phyloP scores from a whole-genome alignment of 2,888 invertebrate genomes.

The Bugula neritina region DNA sequence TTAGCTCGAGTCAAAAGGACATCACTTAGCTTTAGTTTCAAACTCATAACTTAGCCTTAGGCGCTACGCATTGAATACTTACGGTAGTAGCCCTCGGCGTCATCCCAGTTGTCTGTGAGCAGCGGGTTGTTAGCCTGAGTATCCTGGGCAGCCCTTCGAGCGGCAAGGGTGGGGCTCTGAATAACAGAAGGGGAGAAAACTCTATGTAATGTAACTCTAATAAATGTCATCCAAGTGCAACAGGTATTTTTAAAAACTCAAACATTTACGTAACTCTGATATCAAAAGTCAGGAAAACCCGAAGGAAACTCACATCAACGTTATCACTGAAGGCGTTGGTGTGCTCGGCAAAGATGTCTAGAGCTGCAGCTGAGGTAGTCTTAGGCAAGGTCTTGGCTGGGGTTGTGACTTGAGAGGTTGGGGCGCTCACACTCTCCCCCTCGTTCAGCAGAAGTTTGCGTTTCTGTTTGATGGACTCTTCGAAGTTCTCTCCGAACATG shows the following conservation, averaged over 20 bases:
- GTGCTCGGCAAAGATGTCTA: slow-evolving; percentile 66
- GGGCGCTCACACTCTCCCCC: background rate
- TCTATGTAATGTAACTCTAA: too few relatives aligned
- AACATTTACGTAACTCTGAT: too few relatives aligned
- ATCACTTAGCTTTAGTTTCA: too few relatives aligned
- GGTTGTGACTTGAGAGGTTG: background rate
- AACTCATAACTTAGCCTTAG: too few relatives aligned
- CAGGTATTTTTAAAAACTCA: too few relatives aligned
- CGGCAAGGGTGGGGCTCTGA: slow-evolving; percentile 42
- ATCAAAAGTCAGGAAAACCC: too few relatives aligned
- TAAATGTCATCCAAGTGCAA: too few relatives aligned
- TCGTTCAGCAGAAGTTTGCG: slow-evolving; percentile 30
- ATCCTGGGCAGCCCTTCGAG: slow-evolving; percentile 57
- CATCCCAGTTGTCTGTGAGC: slow-evolving; percentile 98
- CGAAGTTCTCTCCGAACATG: slow-evolving; percentile 40
- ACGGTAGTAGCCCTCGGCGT: slow-evolving; percentile 97
- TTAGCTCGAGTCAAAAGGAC: too few relatives aligned
- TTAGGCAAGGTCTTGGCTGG: slow-evolving; percentile 8
- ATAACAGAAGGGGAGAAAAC: background rate
- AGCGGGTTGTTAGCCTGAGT: slow-evolving; percentile 63
- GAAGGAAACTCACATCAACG: slow-evolving; percentile 62
- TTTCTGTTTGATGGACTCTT: slow-evolving; percentile 45
- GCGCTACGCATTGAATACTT: too few relatives aligned
- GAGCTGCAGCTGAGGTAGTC: slow-evolving; percentile 19
- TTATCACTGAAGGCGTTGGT: slow-evolving; percentile 74